Evolutionary conservation across 2,113 vertebrate genomes (phyloP).

Genomic region (Siniperca chuatsi): DNA sequence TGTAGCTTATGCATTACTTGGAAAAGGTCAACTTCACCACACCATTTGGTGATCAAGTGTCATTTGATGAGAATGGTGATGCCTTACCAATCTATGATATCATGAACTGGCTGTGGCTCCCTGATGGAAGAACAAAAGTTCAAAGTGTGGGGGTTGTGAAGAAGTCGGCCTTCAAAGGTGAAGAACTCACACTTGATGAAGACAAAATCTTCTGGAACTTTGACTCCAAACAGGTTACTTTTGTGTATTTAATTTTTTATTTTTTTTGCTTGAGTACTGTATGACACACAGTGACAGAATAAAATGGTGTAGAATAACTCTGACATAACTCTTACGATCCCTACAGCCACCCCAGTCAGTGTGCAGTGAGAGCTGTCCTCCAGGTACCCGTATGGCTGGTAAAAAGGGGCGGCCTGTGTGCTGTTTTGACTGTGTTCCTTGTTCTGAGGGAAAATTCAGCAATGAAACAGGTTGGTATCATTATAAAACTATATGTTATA

Average conservation of each 20-base stretch:
- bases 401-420: conserved; percentile 82
- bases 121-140: conserved; percentile 62
- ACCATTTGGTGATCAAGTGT: conserved; percentile 78
- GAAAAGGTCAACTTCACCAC: conserved; percentile 80
- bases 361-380: conserved; percentile 83
- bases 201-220: conserved; percentile 75
- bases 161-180: conserved; percentile 43
- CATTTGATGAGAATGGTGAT: conserved; percentile 83
- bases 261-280: not conserved
- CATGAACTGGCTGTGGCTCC: conserved; percentile 79
- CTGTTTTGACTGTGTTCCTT: conserved; percentile 87
- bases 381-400: conserved; percentile 81
- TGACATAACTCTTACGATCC: not conserved
- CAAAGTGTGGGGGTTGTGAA: conserved; percentile 75
- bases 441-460: conserved; percentile 83
- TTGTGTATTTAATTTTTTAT: conserved; percentile 29
- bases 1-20: conserved; percentile 78
- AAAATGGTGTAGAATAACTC: not conserved
- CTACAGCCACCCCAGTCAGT: conserved; percentile 53
- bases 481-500: not conserved
- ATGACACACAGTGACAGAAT: not conserved
- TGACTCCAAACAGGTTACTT: conserved; percentile 54
- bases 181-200: conserved; percentile 73
- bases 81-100: conserved; percentile 83
- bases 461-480: conserved; percentile 67